These are phyloP conservation scores for Pteronotus mesoamericanus DNA, from an alignment of 2,797 vertebrate species.

Conservation along the genomic window DNA sequence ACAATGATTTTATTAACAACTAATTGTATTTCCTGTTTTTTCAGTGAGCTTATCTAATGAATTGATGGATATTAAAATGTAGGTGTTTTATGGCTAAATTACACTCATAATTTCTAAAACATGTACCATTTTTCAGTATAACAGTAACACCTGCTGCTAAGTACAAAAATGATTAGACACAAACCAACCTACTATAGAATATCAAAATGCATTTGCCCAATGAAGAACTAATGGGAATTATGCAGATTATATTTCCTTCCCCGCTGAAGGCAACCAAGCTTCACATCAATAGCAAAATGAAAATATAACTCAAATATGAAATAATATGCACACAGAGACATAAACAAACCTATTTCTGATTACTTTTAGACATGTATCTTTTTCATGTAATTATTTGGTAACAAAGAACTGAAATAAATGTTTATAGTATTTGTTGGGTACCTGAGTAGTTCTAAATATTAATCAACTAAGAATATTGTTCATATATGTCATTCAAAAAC, in stretches of 20 bases:
- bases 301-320: conserved; percentile 75
- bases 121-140: conserved; percentile 62
- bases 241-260: conserved; percentile 79
- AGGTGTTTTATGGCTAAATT: conserved; percentile 67
- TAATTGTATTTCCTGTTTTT: background rate
- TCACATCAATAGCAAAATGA: conserved; percentile 74
- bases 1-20: background rate
- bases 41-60: conserved; percentile 59
- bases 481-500: conserved; percentile 48
- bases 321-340: conserved; percentile 58
- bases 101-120: conserved; percentile 67
- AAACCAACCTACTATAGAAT: conserved; percentile 75
- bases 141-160: conserved; percentile 78
- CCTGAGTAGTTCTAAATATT: conserved; percentile 57
- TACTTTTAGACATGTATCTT: conserved; percentile 75
- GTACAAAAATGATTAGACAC: conserved; percentile 76
- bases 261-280: conserved; percentile 79
- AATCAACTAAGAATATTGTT: conserved; percentile 54
- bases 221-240: conserved; percentile 80
- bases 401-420: conserved; percentile 70
- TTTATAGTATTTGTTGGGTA: conserved; percentile 37
- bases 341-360: conserved; percentile 71
- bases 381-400: conserved; percentile 68
- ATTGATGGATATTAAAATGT: conserved; percentile 66
- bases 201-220: conserved; percentile 69